phyloP scores from a whole-genome alignment of 2,113 vertebrate species.

The Vicugna pacos region DNA sequence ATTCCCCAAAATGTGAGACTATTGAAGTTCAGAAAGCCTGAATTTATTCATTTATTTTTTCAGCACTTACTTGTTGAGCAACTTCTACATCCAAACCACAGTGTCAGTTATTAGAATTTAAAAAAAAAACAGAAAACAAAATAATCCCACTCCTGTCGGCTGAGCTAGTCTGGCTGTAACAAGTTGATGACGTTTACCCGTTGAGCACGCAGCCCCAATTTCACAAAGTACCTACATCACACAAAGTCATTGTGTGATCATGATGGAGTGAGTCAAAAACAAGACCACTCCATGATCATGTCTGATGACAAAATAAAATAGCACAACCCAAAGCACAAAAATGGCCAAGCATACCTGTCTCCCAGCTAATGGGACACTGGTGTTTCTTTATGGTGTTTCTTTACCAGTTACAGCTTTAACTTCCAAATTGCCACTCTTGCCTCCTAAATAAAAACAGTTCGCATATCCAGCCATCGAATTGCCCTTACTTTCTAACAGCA shows the following conservation, averaged over 20 bases:
- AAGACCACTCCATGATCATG: background rate
- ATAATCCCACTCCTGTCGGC: rapidly evolving
- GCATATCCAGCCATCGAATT: background rate
- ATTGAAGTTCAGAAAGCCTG: background rate
- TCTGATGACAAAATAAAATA: background rate
- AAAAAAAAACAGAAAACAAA: background rate
- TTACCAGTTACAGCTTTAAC: background rate
- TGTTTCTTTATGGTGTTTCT: background rate
- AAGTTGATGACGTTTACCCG: background rate
- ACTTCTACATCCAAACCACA: background rate
- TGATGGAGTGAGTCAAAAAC: background rate
- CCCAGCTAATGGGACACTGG: background rate
- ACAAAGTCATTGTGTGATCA: background rate
- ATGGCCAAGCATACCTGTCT: background rate
- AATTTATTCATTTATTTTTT: background rate
- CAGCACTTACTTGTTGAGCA: background rate
- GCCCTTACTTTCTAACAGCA: background rate
- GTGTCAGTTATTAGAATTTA: background rate
- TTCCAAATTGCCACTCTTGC: background rate
- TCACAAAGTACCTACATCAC: background rate
- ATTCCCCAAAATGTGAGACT: background rate
- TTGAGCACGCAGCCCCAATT: background rate
- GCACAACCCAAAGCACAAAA: background rate
- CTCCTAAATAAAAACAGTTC: background rate
- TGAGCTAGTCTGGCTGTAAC: background rate